Percentiles rank a stretch among this genome's conserved stretches.
These are phyloP conservation scores for Enteromius argenteus DNA, from an alignment of 2,797 vertebrate species.

Conservation along the genomic window DNA sequence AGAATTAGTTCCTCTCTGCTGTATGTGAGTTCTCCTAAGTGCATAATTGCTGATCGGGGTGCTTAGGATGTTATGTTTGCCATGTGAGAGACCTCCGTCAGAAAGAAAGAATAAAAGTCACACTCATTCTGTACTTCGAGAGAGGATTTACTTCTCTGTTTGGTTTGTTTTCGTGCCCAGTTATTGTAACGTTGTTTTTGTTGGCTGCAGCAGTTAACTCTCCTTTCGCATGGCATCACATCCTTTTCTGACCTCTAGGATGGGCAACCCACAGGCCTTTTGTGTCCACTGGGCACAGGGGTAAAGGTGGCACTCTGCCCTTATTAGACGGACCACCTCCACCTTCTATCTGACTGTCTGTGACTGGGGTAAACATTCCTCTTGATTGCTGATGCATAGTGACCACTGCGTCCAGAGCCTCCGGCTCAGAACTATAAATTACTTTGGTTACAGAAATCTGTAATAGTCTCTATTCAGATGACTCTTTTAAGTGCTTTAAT, in stretches of 20 bases:
- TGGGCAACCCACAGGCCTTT: constrained; percentile 69
- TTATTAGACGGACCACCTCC: constrained; percentile 54
- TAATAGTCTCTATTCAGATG: constrained; percentile 10
- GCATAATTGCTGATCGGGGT: constrained; percentile 83
- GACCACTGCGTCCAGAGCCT: constrained; percentile 77
- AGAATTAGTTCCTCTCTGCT: constrained; percentile 66
- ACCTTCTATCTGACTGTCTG: constrained; percentile 53
- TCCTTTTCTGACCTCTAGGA: constrained; percentile 71
- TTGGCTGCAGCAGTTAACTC: constrained; percentile 34
- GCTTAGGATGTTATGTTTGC: constrained; percentile 71
- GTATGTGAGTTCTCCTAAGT: constrained; percentile 79
- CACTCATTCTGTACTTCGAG: constrained; percentile 74
- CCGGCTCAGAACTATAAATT: constrained; percentile 61
- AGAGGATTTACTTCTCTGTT: constrained; percentile 67
- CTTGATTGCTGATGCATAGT: constrained; percentile 79
- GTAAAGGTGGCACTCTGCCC: constrained; percentile 61
- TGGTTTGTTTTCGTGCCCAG: constrained; percentile 60
- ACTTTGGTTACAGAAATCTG: constrained; percentile 35
- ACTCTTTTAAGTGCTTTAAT: constrained; percentile 32
- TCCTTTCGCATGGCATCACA: constrained; percentile 17
- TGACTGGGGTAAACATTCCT: constrained; percentile 72
- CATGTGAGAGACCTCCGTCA: constrained; percentile 71
- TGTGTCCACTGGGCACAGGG: constrained; percentile 69
- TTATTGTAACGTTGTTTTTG: constrained; percentile 51
- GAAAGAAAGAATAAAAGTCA: constrained; percentile 62